Percentiles rank a stretch among this genome's conserved stretches.
These are phyloP conservation scores for Daboia siamensis DNA, from an alignment of 2,113 vertebrate genomes.

Conservation along the genomic window DNA sequence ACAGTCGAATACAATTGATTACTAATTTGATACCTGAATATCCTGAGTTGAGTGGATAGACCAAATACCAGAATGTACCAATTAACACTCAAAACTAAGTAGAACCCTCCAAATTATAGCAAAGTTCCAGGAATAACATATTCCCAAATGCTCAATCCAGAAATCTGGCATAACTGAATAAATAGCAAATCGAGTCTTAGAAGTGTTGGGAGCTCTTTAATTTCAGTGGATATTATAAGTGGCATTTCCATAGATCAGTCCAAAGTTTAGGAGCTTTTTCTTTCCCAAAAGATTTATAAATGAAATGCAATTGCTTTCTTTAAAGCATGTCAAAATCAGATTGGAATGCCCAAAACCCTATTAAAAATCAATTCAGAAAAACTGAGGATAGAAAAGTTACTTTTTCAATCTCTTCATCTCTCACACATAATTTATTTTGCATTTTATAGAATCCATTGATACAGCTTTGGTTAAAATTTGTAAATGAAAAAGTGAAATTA, in stretches of 20 bases:
- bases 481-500: not conserved
- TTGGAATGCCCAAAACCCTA: constrained; percentile 2
- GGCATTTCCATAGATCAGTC: constrained; percentile 10
- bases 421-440: not conserved
- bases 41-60: not conserved
- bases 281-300: constrained; percentile 29
- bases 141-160: constrained; percentile 36
- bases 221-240: constrained; percentile 30
- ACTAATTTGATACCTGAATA: not conserved
- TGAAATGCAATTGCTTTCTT: constrained; percentile 9
- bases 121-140: constrained; percentile 11
- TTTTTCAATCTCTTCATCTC: constrained; percentile 17
- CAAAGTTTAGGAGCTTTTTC: constrained; percentile 7
- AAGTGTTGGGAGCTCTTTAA: constrained; percentile 31
- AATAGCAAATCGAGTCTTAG: constrained; percentile 24
- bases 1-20: not conserved
- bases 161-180: constrained; percentile 23
- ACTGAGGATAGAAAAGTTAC: not conserved
- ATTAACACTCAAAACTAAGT: not conserved
- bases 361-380: constrained; percentile 1
- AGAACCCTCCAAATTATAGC: not conserved
- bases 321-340: constrained; percentile 20
- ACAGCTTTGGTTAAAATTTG: not conserved
- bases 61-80: not conserved
- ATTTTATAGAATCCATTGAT: constrained; percentile 17